These are phyloP conservation scores for Pollenia amentaria DNA, from an alignment of 2,888 invertebrate species.

Conservation along the genomic window DNA sequence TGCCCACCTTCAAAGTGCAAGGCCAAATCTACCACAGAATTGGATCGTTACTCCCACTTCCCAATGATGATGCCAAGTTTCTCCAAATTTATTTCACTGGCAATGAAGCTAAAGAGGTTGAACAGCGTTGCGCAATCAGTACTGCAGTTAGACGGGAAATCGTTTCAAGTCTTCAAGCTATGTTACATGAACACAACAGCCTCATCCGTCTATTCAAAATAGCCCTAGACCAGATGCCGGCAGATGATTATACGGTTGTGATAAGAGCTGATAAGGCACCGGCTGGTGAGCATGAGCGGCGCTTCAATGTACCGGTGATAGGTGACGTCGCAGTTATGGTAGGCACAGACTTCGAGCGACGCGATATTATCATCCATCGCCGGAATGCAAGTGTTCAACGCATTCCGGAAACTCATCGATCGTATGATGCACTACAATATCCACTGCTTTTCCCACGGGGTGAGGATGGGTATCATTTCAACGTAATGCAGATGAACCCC, in stretches of 20 bases:
- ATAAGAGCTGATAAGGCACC: conserved; percentile 76
- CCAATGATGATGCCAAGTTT: conserved; percentile 24
- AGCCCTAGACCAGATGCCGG: conserved; percentile 75
- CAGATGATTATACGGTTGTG: conserved; percentile 79
- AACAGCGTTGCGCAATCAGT: conserved; percentile 59
- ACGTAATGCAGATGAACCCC: conserved; percentile 29
- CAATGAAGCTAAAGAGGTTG: conserved; percentile 37
- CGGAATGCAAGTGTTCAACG: background rate
- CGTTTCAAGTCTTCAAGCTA: conserved; percentile 75
- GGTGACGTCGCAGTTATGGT: conserved; percentile 61
- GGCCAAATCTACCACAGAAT: conserved; percentile 28
- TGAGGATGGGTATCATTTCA: too few species aligned
- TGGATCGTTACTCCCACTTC: conserved; percentile 28
- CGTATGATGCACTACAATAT: background rate
- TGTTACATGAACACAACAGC: conserved; percentile 56
- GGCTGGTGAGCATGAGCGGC: conserved; percentile 45
- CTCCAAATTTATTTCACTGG: conserved; percentile 64
- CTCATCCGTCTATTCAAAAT: conserved; percentile 76
- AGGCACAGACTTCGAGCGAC: conserved; percentile 51
- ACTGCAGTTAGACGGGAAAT: conserved; percentile 76
- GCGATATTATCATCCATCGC: conserved; percentile 72
- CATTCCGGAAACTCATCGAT: background rate
- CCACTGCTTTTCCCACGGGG: too few species aligned
- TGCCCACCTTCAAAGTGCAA: conserved; percentile 14
- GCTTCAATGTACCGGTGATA: conserved; percentile 43